Evolutionary conservation across 2,797 vertebrate genomes (phyloP).

Genomic region (Channallabes apus): DNA sequence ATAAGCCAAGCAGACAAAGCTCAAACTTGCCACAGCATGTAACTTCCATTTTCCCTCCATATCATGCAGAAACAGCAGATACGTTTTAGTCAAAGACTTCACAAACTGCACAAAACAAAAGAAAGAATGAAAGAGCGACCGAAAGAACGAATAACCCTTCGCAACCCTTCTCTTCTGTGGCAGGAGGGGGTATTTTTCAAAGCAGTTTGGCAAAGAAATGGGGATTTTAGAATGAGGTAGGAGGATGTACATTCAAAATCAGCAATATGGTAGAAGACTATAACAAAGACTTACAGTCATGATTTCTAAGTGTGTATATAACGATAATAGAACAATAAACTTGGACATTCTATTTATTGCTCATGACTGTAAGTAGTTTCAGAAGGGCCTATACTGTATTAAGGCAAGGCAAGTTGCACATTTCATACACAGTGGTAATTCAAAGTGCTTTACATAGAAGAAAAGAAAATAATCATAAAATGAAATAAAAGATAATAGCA

Average conservation of each 20-base stretch:
- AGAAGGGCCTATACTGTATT: too few relatives aligned
- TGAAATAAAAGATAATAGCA: too few relatives aligned
- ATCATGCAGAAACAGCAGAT: slow-evolving; percentile 73
- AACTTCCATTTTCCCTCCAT: slow-evolving; percentile 83
- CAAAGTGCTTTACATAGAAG: too few relatives aligned
- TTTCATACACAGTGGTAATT: too few relatives aligned
- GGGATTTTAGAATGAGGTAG: background rate
- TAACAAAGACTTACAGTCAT: background rate
- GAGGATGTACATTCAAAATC: background rate
- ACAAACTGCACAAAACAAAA: background rate
- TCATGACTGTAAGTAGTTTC: background rate
- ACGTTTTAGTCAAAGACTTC: slow-evolving; percentile 50
- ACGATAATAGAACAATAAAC: background rate
- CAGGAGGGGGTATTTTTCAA: background rate
- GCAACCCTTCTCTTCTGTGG: slow-evolving; percentile 51
- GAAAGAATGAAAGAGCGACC: too few relatives aligned
- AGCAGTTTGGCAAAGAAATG: background rate
- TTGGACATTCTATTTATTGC: too few relatives aligned
- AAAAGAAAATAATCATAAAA: too few relatives aligned
- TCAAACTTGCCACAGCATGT: slow-evolving; percentile 86
- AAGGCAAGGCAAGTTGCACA: too few relatives aligned
- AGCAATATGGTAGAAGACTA: background rate
- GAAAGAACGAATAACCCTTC: slow-evolving; percentile 44
- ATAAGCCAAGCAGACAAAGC: slow-evolving; percentile 83
- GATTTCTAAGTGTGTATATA: background rate